Evolutionary conservation across 2,888 invertebrate genomes (phyloP).

Genomic region (Andrena marginata): DNA sequence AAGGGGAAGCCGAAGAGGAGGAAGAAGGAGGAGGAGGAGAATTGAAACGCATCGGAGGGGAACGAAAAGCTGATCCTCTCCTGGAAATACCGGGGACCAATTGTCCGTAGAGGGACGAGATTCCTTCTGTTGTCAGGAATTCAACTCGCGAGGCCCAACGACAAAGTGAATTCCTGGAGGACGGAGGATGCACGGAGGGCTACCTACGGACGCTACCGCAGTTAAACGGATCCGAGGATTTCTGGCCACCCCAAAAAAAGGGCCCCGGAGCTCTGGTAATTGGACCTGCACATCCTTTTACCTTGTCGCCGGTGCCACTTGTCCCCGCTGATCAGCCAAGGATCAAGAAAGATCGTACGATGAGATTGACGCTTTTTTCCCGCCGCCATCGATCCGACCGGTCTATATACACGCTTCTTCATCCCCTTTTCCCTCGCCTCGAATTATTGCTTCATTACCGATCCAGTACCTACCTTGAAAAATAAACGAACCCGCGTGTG

Average conservation of each 20-base stretch:
- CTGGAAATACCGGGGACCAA: slow-evolving; percentile 70
- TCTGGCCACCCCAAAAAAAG: slow-evolving; percentile 55
- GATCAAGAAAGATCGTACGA: slow-evolving; percentile 65
- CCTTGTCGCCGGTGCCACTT: slow-evolving; percentile 68
- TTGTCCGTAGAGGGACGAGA: slow-evolving; percentile 72
- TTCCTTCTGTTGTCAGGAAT: slow-evolving; percentile 75
- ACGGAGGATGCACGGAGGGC: slow-evolving; percentile 55
- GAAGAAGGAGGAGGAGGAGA: slow-evolving; percentile 47
- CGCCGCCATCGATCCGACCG: slow-evolving; percentile 50
- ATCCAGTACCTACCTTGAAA: slow-evolving; percentile 17
- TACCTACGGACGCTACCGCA: slow-evolving; percentile 38
- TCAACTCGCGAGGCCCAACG: slow-evolving; percentile 71
- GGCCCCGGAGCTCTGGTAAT: slow-evolving; percentile 57
- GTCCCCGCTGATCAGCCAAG: slow-evolving; percentile 52
- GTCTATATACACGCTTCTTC: slow-evolving; percentile 2
- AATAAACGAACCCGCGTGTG: slow-evolving; percentile 4
- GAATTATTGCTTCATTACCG: slow-evolving; percentile 58
- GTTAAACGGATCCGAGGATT: slow-evolving; percentile 59
- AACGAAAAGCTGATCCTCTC: slow-evolving; percentile 74
- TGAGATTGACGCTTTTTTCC: slow-evolving; percentile 65
- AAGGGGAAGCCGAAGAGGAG: slow-evolving; percentile 39
- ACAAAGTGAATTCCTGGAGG: slow-evolving; percentile 70
- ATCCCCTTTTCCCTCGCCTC: not conserved
- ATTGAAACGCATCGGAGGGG: slow-evolving; percentile 72
- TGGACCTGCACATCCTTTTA: slow-evolving; percentile 67